Base-by-base conservation (phyloP, 1,140 invertebrate species). In the Belonocnema kinseyi region DNA sequence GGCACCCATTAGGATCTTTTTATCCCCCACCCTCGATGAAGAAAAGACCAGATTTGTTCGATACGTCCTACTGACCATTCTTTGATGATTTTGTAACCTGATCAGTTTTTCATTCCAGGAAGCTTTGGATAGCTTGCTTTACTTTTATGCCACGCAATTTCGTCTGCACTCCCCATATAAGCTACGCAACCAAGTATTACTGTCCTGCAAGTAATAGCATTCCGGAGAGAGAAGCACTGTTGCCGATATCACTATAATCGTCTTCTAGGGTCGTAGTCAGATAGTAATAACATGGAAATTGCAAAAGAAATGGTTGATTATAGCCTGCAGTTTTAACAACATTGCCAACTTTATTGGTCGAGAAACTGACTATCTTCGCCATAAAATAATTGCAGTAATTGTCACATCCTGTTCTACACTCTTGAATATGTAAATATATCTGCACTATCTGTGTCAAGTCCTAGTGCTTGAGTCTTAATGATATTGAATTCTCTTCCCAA, bases 381-480 rank as follows among this genome's bases (percentile, higher is more conserved):
- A 61, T 12, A 40, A 33, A 66, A 66, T 66, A 16, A 16, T 66
- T 40, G 40, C 33, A 16, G 26, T 66, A 66, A 66, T 66, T 66
- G 61, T 66, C 40, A 40, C 61, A 66, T 40, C 40, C 61, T 40
- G 26, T 13, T 40, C 40, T n/a, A 66, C 33, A n/a, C 26, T 16
- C 7, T 46, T 46, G 40, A 46, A 46, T 46, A 46, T 46, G 8
- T 46, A 33, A 33, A 33, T 66, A 66, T 13, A 14, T 26, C 5
- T 40, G 58, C 26, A 26, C 58, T 14, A 12, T 66, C 58, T 33
- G 26, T 66, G 26, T 21, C 58, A 66, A 40, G 21, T 40, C 16
- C 26, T 10, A 12, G 10, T 21, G 33, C 12, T 13, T 58, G 58
- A 21, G 21, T 66, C 58, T 46, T 11, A 46, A 46, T 8, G 10